Evolutionary conservation across 2,113 vertebrate species (phyloP), one percentile per base, ranked within the genome.

Genomic region (Periophthalmodon schlosseri): DNA sequence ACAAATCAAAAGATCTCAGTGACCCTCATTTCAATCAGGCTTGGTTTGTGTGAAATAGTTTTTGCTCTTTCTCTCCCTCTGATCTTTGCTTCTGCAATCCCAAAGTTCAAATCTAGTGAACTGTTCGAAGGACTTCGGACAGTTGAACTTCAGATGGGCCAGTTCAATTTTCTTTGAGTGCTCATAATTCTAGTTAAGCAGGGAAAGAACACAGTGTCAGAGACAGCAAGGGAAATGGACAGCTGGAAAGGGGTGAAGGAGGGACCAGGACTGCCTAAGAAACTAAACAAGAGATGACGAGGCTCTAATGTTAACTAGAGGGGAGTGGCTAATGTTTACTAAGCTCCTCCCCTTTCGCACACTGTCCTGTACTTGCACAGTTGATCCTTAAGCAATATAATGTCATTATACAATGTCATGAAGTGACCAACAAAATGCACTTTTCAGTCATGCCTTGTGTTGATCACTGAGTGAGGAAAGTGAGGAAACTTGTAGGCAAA

Each of bases 141-240:
- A 93, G 93, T 90, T 84, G 92, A 92, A 90, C 93, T 93, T 93
- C 93, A 92, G 91, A 89, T 81, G 90, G 93, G 88, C 88, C 90
- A 89, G 86, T 91, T 93, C 90, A 91, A 87, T 91, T 90, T 88
- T 85, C 91, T 91, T 88, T 92, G 87, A 92, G 89, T 88, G 93
- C 86, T 94, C 93, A 94, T 90, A 94, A 93, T 90, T 94, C 93
- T 94, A 90, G 88, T 94, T 92, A 90, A 84, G 91, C 87, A 90
- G 87, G 87, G 89, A 93, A 88, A 94, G 92, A 92, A 91, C 83
- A 94, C 69, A 94, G 78, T 89, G 91, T 93, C 92, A 93, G 91
- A 93, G 88, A 92, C 90, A 92, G 87, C 81, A 91, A 89, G 84
- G 79, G 78, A 84, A 89, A 91, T 79, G 57, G 78, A 91, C 91